These are phyloP conservation scores for Drosophila diplacantha DNA, from an alignment of 2,888 invertebrate genomes.

Conservation along the genomic window DNA sequence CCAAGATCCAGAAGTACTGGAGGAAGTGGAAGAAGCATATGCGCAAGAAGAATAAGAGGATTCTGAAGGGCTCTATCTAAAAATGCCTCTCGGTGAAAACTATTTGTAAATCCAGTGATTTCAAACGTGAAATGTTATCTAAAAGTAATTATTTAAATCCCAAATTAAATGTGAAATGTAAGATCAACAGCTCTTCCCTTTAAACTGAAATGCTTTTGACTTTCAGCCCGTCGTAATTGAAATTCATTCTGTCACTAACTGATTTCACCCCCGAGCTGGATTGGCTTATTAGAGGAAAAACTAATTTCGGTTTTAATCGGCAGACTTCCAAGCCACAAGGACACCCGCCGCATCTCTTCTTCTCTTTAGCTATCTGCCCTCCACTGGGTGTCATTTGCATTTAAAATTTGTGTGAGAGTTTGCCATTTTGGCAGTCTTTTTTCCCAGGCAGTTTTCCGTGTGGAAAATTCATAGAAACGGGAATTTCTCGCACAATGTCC, in stretches of 20 bases:
- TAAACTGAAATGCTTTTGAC: not conserved
- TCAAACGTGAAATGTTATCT: not conserved
- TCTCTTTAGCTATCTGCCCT: slow-evolving; percentile 2
- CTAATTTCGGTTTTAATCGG: slow-evolving; percentile 61
- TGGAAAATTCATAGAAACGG: slow-evolving; percentile 37
- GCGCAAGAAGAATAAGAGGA: slow-evolving; percentile 53
- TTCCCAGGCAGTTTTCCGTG: slow-evolving; percentile 7
- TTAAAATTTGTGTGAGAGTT: slow-evolving; percentile 36
- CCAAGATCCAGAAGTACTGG: slow-evolving; percentile 73
- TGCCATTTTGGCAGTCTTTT: slow-evolving; percentile 11
- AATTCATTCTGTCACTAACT: slow-evolving; percentile 38
- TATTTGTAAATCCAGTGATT: not conserved
- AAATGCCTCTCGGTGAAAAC: not conserved
- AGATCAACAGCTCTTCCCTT: not conserved
- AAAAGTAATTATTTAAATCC: not conserved
- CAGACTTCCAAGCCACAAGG: slow-evolving; percentile 31
- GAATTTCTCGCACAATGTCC: slow-evolving; percentile 39
- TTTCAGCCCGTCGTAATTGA: slow-evolving; percentile 6
- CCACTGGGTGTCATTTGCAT: slow-evolving; percentile 63
- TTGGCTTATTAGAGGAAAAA: slow-evolving; percentile 52
- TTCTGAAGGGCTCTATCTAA: slow-evolving; percentile 19
- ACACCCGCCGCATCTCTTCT: not conserved
- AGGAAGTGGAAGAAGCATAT: slow-evolving; percentile 54
- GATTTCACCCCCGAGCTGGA: slow-evolving; percentile 28
- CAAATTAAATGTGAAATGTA: not conserved